Percentiles rank a stretch among this genome's conserved stretches.
Evolutionary conservation across 2,888 invertebrate genomes (phyloP).

Genomic region (Holacanthella duospinosa): DNA sequence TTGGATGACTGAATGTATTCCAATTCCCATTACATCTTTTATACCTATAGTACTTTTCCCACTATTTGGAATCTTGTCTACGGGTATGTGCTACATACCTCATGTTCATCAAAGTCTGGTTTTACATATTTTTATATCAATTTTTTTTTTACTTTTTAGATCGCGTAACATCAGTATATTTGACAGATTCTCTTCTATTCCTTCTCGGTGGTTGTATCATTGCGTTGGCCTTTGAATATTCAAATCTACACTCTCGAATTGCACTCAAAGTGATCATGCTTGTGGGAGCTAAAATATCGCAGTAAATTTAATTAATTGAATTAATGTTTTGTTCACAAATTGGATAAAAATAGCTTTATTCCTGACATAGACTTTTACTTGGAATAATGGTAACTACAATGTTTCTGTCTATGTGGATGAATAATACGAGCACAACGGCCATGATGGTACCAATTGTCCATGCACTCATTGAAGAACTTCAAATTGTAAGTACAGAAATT

Average conservation of each 20-base stretch:
- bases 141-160: constrained; percentile 19
- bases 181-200: constrained; percentile 33
- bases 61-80: constrained; percentile 55
- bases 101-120: neutral
- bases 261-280: constrained; percentile 43
- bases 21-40: constrained; percentile 70
- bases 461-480: constrained; percentile 30
- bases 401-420: constrained; percentile 95
- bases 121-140: neutral
- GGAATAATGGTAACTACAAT: constrained; percentile 74
- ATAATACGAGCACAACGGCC: constrained; percentile 51
- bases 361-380: constrained; percentile 65
- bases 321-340: neutral
- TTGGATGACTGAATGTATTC: constrained; percentile 54
- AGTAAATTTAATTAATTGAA: constrained; percentile 17
- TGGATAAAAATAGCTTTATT: neutral
- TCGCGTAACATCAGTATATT: constrained; percentile 28
- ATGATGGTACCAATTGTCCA: constrained; percentile 35
- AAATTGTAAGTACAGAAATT: constrained; percentile 15
- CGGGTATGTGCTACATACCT: constrained; percentile 6
- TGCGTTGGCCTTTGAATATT: constrained; percentile 46
- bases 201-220: constrained; percentile 44
- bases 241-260: constrained; percentile 46
- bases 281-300: constrained; percentile 32
- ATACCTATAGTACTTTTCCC: constrained; percentile 74